phyloP scores from a whole-genome alignment of 30 jellyfish, hydroid and myxozoan species.

The Hydractinia echinata region DNA sequence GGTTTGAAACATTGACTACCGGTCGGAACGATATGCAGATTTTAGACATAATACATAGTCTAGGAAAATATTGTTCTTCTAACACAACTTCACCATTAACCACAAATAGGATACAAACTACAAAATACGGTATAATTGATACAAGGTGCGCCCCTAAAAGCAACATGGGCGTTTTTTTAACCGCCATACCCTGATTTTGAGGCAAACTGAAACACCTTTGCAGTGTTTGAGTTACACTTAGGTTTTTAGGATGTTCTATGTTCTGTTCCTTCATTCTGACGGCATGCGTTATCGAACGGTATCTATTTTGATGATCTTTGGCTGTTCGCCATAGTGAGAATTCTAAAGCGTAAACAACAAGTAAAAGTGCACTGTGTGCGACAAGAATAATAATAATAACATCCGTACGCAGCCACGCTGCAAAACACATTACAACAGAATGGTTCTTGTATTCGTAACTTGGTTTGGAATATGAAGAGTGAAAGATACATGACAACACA shows the following conservation, averaged over 20 bases:
- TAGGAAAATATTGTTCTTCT: too few relatives aligned
- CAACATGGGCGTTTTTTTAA: constrained; percentile 3
- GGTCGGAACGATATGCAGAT: too few relatives aligned
- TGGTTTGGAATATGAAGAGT: not conserved
- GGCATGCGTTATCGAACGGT: too few relatives aligned
- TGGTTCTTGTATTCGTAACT: not conserved
- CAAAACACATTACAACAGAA: too few relatives aligned
- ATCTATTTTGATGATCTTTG: too few relatives aligned
- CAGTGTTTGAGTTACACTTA: constrained; percentile 11
- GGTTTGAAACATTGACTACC: too few relatives aligned
- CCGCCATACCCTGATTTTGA: constrained; percentile 15
- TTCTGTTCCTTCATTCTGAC: too few relatives aligned
- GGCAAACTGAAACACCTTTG: constrained; percentile 16
- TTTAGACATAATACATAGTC: too few relatives aligned
- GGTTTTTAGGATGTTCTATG: too few relatives aligned
- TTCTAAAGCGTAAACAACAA: too few relatives aligned
- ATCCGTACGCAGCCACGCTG: not conserved
- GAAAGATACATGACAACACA: not conserved
- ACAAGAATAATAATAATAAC: not conserved
- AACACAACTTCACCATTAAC: not conserved
- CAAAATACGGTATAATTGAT: not conserved
- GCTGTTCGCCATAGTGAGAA: too few relatives aligned
- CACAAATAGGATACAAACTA: not conserved
- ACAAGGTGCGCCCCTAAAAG: constrained; percentile 9
- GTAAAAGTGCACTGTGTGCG: too few relatives aligned